phyloP scores from a whole-genome alignment of 2,797 vertebrate species.

The Botia kubotai region DNA sequence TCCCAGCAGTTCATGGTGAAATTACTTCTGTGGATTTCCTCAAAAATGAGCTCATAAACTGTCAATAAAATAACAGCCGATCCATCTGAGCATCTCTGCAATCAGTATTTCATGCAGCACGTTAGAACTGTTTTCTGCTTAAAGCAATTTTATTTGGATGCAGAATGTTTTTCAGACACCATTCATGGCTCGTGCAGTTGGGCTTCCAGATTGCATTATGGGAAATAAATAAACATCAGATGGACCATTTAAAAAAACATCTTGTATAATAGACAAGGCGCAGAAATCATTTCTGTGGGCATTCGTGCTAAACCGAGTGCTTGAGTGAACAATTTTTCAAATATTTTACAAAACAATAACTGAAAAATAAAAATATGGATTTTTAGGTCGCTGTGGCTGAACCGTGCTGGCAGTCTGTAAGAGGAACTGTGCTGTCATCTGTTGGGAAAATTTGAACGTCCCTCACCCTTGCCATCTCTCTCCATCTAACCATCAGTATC shows the following conservation, averaged over 20 bases:
- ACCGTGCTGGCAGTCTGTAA: conserved; percentile 50
- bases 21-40: not conserved
- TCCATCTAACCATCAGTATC: conserved; percentile 48
- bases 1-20: too few species aligned
- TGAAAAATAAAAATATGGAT: not conserved
- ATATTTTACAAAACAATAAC: too few species aligned
- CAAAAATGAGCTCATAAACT: not conserved
- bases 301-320: conserved; percentile 58
- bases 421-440: conserved; percentile 66
- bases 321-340: conserved; percentile 29
- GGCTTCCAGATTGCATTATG: not conserved
- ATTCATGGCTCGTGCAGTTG: not conserved
- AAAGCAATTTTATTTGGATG: not conserved
- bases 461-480: conserved; percentile 50
- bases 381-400: conserved; percentile 6
- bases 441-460: conserved; percentile 68
- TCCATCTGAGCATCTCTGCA: not conserved
- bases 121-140: not conserved
- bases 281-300: conserved; percentile 56
- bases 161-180: not conserved
- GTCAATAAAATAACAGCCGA: not conserved
- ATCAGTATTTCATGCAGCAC: not conserved
- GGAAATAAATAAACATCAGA: conserved; percentile 19
- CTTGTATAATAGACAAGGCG: conserved; percentile 20
- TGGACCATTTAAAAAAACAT: conserved; percentile 14